Conservation (phyloP, 2,113 vertebrate genomes). For the Sphyrna mokarran region DNA sequence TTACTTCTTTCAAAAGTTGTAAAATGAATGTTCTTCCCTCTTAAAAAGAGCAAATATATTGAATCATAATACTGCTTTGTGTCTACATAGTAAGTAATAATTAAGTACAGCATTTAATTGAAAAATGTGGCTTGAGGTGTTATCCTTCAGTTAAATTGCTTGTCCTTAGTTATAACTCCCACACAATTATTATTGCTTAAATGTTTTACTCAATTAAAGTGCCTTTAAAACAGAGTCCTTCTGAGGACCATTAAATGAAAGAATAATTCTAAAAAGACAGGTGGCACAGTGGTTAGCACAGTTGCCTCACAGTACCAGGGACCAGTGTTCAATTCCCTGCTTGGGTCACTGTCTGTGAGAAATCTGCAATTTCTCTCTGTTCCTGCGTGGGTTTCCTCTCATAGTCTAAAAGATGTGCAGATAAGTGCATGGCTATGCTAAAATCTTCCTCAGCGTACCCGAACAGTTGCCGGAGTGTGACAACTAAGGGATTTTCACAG, state of each 20-base stretch:
- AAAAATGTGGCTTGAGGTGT: background rate
- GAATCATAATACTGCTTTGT: background rate
- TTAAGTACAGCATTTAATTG: background rate
- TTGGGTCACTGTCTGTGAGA: no score
- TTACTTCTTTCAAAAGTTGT: background rate
- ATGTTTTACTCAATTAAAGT: background rate
- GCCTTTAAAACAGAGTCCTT: background rate
- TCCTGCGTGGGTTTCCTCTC: no score
- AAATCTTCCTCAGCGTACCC: no score
- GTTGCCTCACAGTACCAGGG: no score
- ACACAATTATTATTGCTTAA: conserved; percentile 15
- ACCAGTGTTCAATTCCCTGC: no score
- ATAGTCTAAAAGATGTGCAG: no score
- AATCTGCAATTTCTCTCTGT: no score
- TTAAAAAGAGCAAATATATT: background rate
- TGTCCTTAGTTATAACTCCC: conserved; percentile 14
- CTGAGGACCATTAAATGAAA: background rate
- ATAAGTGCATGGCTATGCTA: no score
- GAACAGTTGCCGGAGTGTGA: no score
- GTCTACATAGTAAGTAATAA: background rate
- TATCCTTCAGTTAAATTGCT: background rate
- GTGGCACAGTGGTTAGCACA: no score
- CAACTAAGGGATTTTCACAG: no score
- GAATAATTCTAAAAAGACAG: background rate
- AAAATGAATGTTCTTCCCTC: background rate